Base-by-base conservation (phyloP, 2,113 vertebrate species). In the Podocnemis expansa region DNA sequence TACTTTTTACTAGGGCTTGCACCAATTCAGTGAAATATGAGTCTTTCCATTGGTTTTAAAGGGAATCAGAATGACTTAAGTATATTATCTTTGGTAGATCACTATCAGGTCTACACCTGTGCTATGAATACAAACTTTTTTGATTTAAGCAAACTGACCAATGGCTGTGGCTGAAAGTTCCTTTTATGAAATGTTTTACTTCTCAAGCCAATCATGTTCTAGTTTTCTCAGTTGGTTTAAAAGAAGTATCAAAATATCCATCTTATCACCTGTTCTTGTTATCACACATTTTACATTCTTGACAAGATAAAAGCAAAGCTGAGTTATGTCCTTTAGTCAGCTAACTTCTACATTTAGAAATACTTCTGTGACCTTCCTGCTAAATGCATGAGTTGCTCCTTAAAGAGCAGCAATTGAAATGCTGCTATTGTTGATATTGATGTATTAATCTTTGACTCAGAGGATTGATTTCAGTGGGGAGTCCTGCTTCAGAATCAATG, bases 401-500 rank as follows among this genome's bases (percentile, higher is more conserved):
- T 89, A 87, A 93, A 92, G 29, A 95, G 86, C 25, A 80, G 41
- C 19, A 89, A 93, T 78, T 84, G 80, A 95, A 89, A 93, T 8
- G 1, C 83, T 94, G 94, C 88, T 93, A 97, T 92, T 87, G 87
- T 85, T 94, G 94, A 89, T 93, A 97, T 92, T 87, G 87, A 96
- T 95, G n/a, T 91, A 96, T 89, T 92, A 63, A 13, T 82, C 90
- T 91, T 93, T 27, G 5, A 22, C n/a, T 82, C 52, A 73, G 83
- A 95, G 96, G 92, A 96, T 89, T 93, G 90, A 96, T 95, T 95
- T 94, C 89, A 83, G 79, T 93, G 78, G 60, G 27, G 70, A 92
- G 19, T 84, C 56, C 84, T 90, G 79, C 76, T 96, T 94, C 91
- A 96, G 96, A 96, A 97, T 97, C 97, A 96, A 91, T 95, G 80